phyloP scores from a whole-genome alignment of 2,888 invertebrate species.

The Elmis aenea region DNA sequence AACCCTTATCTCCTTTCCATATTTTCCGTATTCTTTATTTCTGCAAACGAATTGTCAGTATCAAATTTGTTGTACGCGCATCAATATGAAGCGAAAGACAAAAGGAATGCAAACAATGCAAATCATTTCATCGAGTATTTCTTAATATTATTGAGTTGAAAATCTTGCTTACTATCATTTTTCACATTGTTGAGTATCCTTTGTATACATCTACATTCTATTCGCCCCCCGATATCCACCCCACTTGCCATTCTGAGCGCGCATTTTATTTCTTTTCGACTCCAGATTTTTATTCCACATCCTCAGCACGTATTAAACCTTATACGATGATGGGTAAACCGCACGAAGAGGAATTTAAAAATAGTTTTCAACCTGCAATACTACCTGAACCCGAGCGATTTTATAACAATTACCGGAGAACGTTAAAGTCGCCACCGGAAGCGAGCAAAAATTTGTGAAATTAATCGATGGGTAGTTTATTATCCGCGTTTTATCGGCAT shows the following conservation, averaged over 20 bases:
- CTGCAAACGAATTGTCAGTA: too few species aligned
- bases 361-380: conserved; percentile 17
- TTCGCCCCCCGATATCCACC: conserved; percentile 15
- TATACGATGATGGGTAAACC: conserved; percentile 21
- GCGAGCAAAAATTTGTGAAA: too few species aligned
- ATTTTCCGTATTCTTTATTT: too few species aligned
- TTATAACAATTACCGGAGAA: too few species aligned
- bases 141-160: conserved; percentile 14
- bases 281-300: conserved; percentile 22
- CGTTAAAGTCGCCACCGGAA: too few species aligned
- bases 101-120: too few species aligned
- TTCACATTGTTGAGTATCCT: conserved; percentile 13
- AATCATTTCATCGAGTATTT: conserved; percentile 8
- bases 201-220: conserved; percentile 16
- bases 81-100: too few species aligned
- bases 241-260: conserved; percentile 22
- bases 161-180: conserved; percentile 8
- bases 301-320: conserved; percentile 25
- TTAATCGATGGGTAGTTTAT: too few species aligned
- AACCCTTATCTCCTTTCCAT: too few species aligned
- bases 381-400: too few species aligned
- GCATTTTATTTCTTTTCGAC: conserved; percentile 21
- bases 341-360: conserved; percentile 18
- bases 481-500: too few species aligned
- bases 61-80: too few species aligned